Evolutionary conservation across 2,113 vertebrate species (phyloP), one percentile per base, ranked within the genome.

Genomic region (Alaudala cheleensis): DNA sequence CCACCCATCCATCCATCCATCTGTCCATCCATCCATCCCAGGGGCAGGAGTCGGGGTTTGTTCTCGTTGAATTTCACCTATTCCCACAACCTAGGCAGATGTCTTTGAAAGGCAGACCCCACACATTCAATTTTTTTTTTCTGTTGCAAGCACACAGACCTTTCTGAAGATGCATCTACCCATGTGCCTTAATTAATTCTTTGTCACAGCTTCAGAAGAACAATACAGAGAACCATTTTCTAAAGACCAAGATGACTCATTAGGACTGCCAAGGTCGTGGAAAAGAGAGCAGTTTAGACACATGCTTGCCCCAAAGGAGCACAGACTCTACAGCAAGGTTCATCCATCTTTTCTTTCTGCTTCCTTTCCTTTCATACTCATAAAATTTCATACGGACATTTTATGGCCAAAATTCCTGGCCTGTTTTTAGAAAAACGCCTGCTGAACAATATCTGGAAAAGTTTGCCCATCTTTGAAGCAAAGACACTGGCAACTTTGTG

Each of bases 361-460:
- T 74, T 94, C 42, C 39, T 88, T 93, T 88, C 47, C 37, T 37
- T 37, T 66, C 22, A 51, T 51, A 79, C 57, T 60, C 45, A 65
- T n/a, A 14, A 69, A 92, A 65, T 72, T 74, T 79, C 45, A 79
- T 53, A 84, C 37, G 84, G 88, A 62, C 50, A 93, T 92, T 95
- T 92, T 83, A 65, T 61, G n/a, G 53, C 40, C 8, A 10, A 79
- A 91, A 93, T 85, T 88, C 86, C 73, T 93, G 81, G 66, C 58
- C 71, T 33, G 40, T 45, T 84, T 67, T 71, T 86, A 80, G 82
- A 95, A 93, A 91, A 88, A 95, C 51, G 54, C 65, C 84, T 90
- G 37, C 77, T 92, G 69, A 93, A 92, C 80, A 95, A 65, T 95
- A 88, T 90, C 76, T 90, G 86, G 92, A 90, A 90, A 88, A 86